phyloP scores from a whole-genome alignment of 1,140 invertebrate genomes.

The Neelides sp. region DNA sequence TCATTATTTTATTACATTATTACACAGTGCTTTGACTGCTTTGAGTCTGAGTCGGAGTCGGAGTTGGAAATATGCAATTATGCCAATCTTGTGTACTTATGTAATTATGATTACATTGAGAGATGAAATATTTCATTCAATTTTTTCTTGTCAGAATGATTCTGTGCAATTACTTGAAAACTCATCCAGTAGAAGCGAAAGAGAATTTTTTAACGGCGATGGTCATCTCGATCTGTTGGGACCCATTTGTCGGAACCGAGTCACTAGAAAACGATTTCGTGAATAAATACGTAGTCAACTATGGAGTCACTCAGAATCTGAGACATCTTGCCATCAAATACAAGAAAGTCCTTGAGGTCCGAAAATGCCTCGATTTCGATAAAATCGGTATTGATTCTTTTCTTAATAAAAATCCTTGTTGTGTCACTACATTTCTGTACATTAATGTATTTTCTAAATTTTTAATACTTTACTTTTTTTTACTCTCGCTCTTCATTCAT shows the following conservation, averaged over 20 bases:
- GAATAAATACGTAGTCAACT: slow-evolving; percentile 30
- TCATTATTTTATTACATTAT: too few species aligned
- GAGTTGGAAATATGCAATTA: too few species aligned
- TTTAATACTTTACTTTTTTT: too few species aligned
- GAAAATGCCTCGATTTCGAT: slow-evolving; percentile 22
- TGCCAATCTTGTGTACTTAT: too few species aligned
- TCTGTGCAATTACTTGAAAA: slow-evolving; percentile 24
- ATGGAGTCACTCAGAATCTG: slow-evolving; percentile 23
- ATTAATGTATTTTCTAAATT: too few species aligned
- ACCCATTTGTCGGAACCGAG: slow-evolving; percentile 19
- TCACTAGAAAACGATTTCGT: slow-evolving; percentile 26
- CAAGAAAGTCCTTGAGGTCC: slow-evolving; percentile 14
- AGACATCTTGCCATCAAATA: slow-evolving; percentile 18
- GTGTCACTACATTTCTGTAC: too few species aligned
- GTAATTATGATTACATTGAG: too few species aligned
- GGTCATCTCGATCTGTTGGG: slow-evolving; percentile 28
- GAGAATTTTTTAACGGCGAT: slow-evolving; percentile 24
- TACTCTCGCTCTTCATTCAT: neutral
- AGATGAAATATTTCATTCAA: neutral
- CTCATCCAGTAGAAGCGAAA: slow-evolving; percentile 25
- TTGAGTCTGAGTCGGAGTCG: too few species aligned
- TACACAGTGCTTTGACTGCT: too few species aligned
- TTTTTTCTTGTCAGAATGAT: slow-evolving; percentile 15
- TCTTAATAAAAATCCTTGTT: too few species aligned
- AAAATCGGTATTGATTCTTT: too few species aligned